Base-by-base conservation (phyloP, 2,113 vertebrate species). In the Halcyon senegalensis region DNA sequence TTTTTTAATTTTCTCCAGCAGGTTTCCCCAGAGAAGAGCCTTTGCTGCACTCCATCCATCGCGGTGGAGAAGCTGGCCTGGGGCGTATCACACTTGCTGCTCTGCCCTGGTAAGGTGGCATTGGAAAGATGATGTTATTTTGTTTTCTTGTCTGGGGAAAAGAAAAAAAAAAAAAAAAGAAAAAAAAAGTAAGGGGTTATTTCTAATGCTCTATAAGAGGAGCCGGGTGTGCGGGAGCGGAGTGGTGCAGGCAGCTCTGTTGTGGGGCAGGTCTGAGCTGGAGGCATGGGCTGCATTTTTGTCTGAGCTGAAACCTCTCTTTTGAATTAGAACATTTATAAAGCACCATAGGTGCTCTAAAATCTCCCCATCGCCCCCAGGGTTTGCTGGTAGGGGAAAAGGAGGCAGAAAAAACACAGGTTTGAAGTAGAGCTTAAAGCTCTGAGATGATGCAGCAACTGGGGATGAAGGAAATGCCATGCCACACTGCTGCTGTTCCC, bases 11-110 rank as follows among this genome's bases (percentile, higher is more conserved):
- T 77, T 80, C 24, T 84, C 53, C 58, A 16, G n/a, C n/a, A n/a
- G 31, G 53, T 21, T 55, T 2, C 30, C 39, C 25, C 24, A 18
- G 37, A 50, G 66, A 68, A 74, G 55, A 62, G 15, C 30, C 37
- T 59, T 63, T 0, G 1, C 15, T 14, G 3, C 0, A 0, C 9
- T 41, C 15, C 44, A 41, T 20, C 20, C 21, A 9, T 50, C 3
- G 4, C 3, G 4, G 30, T 43, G 50, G 76, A 28, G 60, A 5
- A 37, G 27, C 7, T 55, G 43, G 37, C 16, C 13, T 55, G 72
- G 27, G 58, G 31, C 16, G 46, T 11, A 23, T 6, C 30, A 25
- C 15, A 1, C 63, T 15, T 46, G 44, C 62, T 85, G 53, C 35
- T 72, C 70, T 73, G 39, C 17, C 25, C 75, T 1, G 5, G 9